Percentiles rank a stretch among this genome's conserved stretches.
Evolutionary conservation across 2,797 vertebrate species (phyloP).

Genomic region (Hemibagrus guttatus): DNA sequence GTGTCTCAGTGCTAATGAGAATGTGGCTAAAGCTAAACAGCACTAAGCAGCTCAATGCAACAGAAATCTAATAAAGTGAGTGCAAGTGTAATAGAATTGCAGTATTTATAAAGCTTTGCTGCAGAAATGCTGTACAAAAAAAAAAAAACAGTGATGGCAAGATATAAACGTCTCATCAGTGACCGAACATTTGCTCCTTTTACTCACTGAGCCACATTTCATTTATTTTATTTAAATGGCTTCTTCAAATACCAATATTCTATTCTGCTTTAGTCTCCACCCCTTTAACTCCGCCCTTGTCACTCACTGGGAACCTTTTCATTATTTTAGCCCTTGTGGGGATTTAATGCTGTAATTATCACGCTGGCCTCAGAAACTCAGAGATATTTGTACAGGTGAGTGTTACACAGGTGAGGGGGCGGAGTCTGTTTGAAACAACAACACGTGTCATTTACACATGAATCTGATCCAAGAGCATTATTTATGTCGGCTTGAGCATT

Average conservation of each 20-base stretch:
- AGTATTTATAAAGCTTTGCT: background rate
- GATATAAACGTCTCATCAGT: background rate
- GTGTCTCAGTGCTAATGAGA: slow-evolving; percentile 4
- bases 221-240: background rate
- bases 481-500: background rate
- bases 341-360: background rate
- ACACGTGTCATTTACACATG: background rate
- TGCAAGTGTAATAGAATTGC: background rate
- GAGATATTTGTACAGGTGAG: background rate
- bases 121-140: background rate
- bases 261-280: background rate
- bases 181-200: background rate
- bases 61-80: background rate
- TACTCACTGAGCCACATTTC: background rate
- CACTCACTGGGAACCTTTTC: background rate
- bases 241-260: background rate
- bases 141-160: background rate
- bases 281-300: background rate
- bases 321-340: background rate
- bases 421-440: background rate
- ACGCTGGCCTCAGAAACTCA: background rate
- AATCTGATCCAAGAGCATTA: background rate
- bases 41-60: slow-evolving; percentile 3
- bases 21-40: background rate
- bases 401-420: background rate